These are phyloP conservation scores for Struthio camelus DNA, from an alignment of 2,113 vertebrate species.

Conservation along the genomic window DNA sequence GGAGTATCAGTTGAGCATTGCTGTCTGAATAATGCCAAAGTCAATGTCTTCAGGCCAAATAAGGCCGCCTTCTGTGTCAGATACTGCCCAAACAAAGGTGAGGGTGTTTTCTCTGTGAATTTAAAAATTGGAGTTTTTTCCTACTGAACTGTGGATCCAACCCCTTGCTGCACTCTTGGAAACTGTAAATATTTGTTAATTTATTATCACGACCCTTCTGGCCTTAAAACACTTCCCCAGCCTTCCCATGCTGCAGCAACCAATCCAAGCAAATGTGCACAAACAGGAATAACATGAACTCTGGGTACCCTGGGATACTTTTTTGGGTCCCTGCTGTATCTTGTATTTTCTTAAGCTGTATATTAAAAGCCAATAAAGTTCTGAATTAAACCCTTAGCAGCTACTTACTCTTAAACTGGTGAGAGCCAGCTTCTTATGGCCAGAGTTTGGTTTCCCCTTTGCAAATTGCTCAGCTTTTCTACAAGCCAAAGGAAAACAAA, in stretches of 20 bases:
- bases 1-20: not conserved
- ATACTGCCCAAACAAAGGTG: not conserved
- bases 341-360: not conserved
- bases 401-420: not conserved
- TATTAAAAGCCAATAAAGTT: not conserved
- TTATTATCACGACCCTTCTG: not conserved
- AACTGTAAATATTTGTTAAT: constrained; percentile 31
- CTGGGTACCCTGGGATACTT: not conserved
- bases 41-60: fast-evolving
- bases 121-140: not conserved
- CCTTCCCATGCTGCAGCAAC: not conserved
- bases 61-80: not conserved
- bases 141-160: not conserved
- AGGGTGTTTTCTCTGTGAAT: not conserved
- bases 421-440: not conserved
- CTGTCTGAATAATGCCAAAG: not conserved
- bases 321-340: not conserved
- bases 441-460: not conserved
- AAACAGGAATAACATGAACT: not conserved
- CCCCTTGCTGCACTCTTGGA: not conserved
- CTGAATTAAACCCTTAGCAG: not conserved
- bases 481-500: constrained; percentile 19
- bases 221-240: not conserved
- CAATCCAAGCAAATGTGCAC: fast-evolving
- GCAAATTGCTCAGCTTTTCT: not conserved